Base-by-base conservation (phyloP, 2,888 invertebrate species). In the Siphlonurus alternatus region DNA sequence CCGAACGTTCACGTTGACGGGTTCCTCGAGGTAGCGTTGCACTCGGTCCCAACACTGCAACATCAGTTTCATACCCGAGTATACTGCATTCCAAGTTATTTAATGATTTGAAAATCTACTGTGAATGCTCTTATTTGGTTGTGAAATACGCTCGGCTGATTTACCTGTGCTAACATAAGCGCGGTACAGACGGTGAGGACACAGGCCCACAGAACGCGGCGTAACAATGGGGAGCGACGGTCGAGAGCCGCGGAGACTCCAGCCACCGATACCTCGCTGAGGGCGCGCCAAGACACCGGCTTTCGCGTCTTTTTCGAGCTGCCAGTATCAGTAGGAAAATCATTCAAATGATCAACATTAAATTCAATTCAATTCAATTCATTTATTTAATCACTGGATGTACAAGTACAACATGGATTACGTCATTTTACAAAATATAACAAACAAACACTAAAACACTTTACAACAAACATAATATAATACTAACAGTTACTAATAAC, bases 1-100 rank as follows among this genome's bases (percentile, higher is more conserved):
- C 19, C 67, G 64, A 19, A 69, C 69, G 63, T 67, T 67, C 54
- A 69, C 69, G n/a, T 66, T 64, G n/a, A 69, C 67, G 2, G 69
- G 69, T 3, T 61, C 64, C 19, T 66, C 65, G n/a, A 69, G 63
- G 63, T 66, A 69, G 20, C 59, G 38, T 5, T 5, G 5, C 15
- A 38, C 15, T 10, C 38, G 38, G 15, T 38, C 38, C 7, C 15
- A 38, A 38, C 38, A 38, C 38, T 38, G 38, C 15, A 5, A 38
- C n/a, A n/a, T n/a, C n/a, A 38, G 5, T 38, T 38, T 38, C 15
- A 38, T 10, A 10, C 15, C 38, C 5, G 38, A 38, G 38, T 38
- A 38, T 38, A 38, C 15, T 10, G 15, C 15, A 38, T 38, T 10
- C 15, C 38, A 38, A 10, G 38, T 38, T 38, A 38, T 38, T 5